phyloP scores from a whole-genome alignment of 2,113 vertebrate species.

The Hippotragus niger region DNA sequence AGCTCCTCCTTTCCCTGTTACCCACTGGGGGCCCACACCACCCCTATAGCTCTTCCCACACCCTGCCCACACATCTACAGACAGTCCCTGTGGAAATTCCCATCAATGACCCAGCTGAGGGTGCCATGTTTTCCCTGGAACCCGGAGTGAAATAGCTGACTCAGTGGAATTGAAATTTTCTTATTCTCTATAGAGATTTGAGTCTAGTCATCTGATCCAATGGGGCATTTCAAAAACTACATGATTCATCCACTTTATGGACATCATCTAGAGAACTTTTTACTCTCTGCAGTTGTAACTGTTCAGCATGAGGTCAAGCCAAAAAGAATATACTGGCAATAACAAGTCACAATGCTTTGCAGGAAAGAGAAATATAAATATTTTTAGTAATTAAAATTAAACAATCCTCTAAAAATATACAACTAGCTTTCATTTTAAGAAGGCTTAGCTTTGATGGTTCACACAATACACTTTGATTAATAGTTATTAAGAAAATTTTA shows the following conservation, averaged over 20 bases:
- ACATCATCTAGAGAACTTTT: neutral
- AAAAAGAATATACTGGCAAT: rapidly evolving
- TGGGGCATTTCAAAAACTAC: neutral
- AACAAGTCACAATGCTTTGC: too few species aligned
- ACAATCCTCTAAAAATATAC: neutral
- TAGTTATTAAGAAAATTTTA: neutral
- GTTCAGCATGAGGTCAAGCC: neutral
- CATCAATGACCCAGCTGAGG: rapidly evolving
- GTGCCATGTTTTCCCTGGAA: rapidly evolving
- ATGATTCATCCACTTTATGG: neutral
- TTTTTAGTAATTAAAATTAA: neutral
- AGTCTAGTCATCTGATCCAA: neutral
- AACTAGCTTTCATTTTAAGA: neutral
- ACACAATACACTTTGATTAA: rapidly evolving
- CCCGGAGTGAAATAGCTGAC: neutral
- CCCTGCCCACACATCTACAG: rapidly evolving
- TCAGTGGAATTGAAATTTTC: neutral
- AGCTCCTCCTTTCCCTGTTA: rapidly evolving
- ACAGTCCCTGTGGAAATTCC: rapidly evolving
- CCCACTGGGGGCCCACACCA: neutral
- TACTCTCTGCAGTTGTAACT: rapidly evolving
- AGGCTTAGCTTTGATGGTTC: neutral
- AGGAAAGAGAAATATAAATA: neutral
- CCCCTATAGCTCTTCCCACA: rapidly evolving
- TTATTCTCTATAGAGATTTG: neutral